A percentile compares a stretch with the other conserved stretches of the same genome.
phyloP scores from a whole-genome alignment of 2,888 invertebrate species.

The Tinea trinotella region DNA sequence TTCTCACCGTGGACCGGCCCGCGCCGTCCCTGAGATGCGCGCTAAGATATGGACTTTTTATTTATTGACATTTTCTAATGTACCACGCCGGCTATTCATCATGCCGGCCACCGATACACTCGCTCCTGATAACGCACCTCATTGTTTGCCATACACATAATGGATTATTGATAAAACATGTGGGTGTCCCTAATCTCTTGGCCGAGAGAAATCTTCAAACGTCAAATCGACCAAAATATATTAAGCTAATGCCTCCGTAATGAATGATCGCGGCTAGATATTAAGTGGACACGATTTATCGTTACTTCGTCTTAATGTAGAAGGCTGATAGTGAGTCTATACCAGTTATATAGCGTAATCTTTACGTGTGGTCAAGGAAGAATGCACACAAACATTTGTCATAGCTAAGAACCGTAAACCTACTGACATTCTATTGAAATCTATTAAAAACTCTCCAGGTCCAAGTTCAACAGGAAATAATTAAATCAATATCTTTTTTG shows the following conservation, averaged over 20 bases:
- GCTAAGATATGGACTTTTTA: slow-evolving; percentile 61
- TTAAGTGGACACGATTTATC: slow-evolving; percentile 60
- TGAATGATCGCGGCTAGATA: slow-evolving; percentile 58
- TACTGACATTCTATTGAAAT: slow-evolving; percentile 8
- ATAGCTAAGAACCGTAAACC: slow-evolving; percentile 11
- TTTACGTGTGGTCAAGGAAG: slow-evolving; percentile 29
- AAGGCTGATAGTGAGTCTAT: slow-evolving; percentile 47
- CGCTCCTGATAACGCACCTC: slow-evolving; percentile 54
- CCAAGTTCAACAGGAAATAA: slow-evolving; percentile 7
- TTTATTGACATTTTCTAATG: slow-evolving; percentile 71
- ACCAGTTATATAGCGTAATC: slow-evolving; percentile 50
- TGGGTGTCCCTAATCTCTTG: slow-evolving; percentile 65
- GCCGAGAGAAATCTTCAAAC: slow-evolving; percentile 44
- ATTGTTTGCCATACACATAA: slow-evolving; percentile 67
- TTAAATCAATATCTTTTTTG: not conserved
- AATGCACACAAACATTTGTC: slow-evolving; percentile 14
- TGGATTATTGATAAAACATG: slow-evolving; percentile 70
- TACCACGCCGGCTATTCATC: slow-evolving; percentile 54
- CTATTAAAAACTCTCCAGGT: slow-evolving; percentile 3
- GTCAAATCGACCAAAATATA: slow-evolving; percentile 48
- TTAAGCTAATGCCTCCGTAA: slow-evolving; percentile 48
- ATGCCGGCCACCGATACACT: slow-evolving; percentile 44
- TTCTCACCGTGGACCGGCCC: slow-evolving; percentile 26
- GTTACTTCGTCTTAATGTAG: slow-evolving; percentile 45
- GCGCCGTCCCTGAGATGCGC: slow-evolving; percentile 36